Percentiles rank a stretch among this genome's conserved stretches.
Evolutionary conservation across 2,113 vertebrate species (phyloP).

Genomic region (Mirza zaza): DNA sequence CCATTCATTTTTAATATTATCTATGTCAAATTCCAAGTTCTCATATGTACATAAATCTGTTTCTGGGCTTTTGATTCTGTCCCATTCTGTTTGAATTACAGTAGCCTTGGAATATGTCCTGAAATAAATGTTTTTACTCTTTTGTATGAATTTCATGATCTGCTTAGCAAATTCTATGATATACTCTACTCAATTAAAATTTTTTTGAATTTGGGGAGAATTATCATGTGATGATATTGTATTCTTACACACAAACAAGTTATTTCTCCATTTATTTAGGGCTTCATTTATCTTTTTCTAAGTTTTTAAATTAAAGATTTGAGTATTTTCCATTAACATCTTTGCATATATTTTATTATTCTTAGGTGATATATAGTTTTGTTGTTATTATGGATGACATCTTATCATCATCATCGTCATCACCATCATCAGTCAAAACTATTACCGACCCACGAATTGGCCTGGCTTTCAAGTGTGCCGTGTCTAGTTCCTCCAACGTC

Average conservation of each 20-base stretch:
- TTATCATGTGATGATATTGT: neutral
- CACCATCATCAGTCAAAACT: neutral
- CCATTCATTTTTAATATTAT: neutral
- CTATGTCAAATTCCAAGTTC: neutral
- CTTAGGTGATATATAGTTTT: neutral
- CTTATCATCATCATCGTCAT: neutral
- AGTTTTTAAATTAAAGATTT: neutral
- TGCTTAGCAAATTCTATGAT: neutral
- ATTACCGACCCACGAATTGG: too few species aligned
- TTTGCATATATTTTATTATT: neutral
- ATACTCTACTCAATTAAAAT: neutral
- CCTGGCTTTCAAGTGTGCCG: too few species aligned
- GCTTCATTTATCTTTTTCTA: neutral
- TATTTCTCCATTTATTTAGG: neutral
- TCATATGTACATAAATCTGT: neutral
- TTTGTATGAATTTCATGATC: neutral
- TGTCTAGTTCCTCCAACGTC: too few species aligned
- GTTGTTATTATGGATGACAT: neutral
- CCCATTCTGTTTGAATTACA: neutral
- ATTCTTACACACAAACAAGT: neutral
- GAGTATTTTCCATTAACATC: neutral
- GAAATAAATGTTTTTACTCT: neutral
- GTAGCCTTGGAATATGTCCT: neutral
- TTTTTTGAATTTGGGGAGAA: constrained; percentile 14
- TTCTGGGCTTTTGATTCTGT: neutral